Evolutionary conservation across 2,888 invertebrate species (phyloP), one percentile per base, ranked within the genome.

Genomic region (Julus scanicus): DNA sequence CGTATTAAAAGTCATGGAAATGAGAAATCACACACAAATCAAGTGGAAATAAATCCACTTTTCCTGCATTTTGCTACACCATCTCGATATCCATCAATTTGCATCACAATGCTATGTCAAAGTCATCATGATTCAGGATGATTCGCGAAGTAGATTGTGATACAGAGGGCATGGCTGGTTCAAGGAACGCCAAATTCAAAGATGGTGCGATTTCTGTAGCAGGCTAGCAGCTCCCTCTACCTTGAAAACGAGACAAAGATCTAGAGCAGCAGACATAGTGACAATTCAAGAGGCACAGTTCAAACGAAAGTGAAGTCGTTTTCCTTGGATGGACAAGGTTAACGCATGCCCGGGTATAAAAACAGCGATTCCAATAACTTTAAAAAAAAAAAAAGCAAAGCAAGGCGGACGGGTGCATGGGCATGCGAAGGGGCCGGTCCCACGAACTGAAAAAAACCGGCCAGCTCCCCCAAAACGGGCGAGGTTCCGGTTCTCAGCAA

Each of bases 391-490:
- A 49, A 63, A n/a, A 63, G 63, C n/a, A 63, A 63, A 20, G 63
- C 63, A 63, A 63, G 63, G 63, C n/a, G 63, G 63, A 63, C 63
- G 63, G 20, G 63, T 20, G 63, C 17, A 63, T 20, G 63, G 63
- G 63, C 63, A 63, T 17, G 20, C 63, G 63, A n/a, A 63, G 63
- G 63, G 63, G 63, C 63, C 63, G 63, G n/a, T 63, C 63, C 63
- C 63, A 63, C 20, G 63, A 63, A 63, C 63, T 63, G 63, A 20
- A 63, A 63, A 63, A 20, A 53, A 13, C 6, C n/a, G n/a, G 5
- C 20, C 63, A n/a, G 6, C 63, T 20, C 53, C 63, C 63, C 63
- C 20, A 2, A 9, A n/a, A 63, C 63, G 63, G 63, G 63, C 63
- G 63, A 63, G 63, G 63, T 63, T 63, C 63, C 20, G 63, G 63